Base-by-base conservation (phyloP, 2,113 vertebrate species). In the Kobus ellipsiprymnus region DNA sequence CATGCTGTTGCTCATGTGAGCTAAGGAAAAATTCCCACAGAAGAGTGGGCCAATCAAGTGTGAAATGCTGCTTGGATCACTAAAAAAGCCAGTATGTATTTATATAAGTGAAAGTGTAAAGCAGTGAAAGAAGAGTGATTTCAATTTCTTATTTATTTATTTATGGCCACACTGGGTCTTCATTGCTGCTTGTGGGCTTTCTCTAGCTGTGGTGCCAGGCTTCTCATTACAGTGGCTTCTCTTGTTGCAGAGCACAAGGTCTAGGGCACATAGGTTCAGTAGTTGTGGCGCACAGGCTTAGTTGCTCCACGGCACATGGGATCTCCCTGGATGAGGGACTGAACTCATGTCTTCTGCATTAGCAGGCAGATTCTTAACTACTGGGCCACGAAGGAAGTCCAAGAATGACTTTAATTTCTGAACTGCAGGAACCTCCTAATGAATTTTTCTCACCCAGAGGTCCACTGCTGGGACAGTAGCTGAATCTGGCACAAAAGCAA, bases 1-100 rank as follows among this genome's bases (percentile, higher is more conserved):
- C 95, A 92, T 57, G 90, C 92, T 91, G 80, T 84, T 17, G 3
- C 92, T 96, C 2, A 0, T 85, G 55, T 96, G 88, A 97, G 3
- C 8, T 57, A 55, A 93, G 52, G 44, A 91, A 97, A 64, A 80
- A 33, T 90, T 94, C 60, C 57, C 83, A 98, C 23, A 67, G 87
- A 96, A 94, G 7, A 92, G 30, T 87, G 59, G 21, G 21, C 71
- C 36, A 50, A 7, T 94, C 30, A 64, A 77, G 40, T 91, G 84
- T 93, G 54, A 96, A 90, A 93, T 64, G 46, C 25, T 55, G 54
- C 33, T 83, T 29, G 9, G 81, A 67, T 95, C 57, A 96, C 48
- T 15, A 48, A 46, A 82, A 85, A 92, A 85, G 12, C 36, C 4
- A 25, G 19, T 3, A 59, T 40, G 27, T 93, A 52, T 94, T 80